Conservation (phyloP, 2,888 invertebrate species). For the Amaurobius ferox region DNA sequence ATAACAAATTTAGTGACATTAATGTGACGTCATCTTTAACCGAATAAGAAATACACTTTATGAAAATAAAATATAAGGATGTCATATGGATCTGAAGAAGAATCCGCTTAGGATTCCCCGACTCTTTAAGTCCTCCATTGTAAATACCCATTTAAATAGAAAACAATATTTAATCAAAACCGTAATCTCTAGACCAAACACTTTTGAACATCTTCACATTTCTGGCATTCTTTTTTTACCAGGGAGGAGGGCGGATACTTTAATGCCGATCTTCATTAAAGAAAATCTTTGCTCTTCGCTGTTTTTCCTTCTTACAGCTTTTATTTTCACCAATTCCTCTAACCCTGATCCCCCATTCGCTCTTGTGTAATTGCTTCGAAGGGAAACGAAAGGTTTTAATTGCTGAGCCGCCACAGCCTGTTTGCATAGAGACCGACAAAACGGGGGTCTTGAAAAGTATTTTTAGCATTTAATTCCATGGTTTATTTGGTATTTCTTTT, state of each 20-base stretch:
- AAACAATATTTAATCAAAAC: neutral
- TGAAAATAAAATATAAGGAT: too few relatives aligned
- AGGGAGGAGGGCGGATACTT: neutral
- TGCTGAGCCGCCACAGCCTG: slow-evolving; percentile 48
- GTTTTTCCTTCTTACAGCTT: slow-evolving; percentile 20
- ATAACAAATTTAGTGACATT: too few relatives aligned
- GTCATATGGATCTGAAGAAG: too few relatives aligned
- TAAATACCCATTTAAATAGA: too few relatives aligned
- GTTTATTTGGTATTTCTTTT: slow-evolving; percentile 7
- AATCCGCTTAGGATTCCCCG: too few relatives aligned
- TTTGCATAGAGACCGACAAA: slow-evolving; percentile 48
- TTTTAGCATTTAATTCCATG: slow-evolving; percentile 14
- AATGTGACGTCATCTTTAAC: too few relatives aligned
- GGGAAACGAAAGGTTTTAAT: slow-evolving; percentile 55
- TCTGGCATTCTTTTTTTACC: neutral
- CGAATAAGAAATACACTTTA: too few relatives aligned
- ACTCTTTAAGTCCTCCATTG: too few relatives aligned
- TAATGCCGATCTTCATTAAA: slow-evolving; percentile 13
- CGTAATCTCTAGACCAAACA: neutral
- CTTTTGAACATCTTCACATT: neutral
- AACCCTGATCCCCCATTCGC: slow-evolving; percentile 43
- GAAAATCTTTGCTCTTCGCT: slow-evolving; percentile 18
- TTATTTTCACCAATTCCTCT: neutral
- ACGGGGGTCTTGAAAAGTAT: slow-evolving; percentile 20
- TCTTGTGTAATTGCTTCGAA: slow-evolving; percentile 55